These are phyloP conservation scores for Eupleurogrammus muticus DNA, from an alignment of 2,797 vertebrate species.

Conservation along the genomic window DNA sequence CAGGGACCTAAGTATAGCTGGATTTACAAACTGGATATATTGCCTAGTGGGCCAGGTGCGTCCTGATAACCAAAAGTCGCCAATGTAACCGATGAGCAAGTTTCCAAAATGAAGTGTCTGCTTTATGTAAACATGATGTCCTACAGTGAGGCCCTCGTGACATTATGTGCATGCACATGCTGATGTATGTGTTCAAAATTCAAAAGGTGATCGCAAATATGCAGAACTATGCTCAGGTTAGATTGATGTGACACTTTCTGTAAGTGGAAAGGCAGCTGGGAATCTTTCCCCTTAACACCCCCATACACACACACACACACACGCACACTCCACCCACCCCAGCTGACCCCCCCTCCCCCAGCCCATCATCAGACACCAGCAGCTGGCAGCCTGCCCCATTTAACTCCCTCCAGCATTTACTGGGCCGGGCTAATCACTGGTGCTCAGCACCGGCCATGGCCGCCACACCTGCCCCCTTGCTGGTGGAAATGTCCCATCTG, in stretches of 20 bases:
- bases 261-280: constrained; percentile 67
- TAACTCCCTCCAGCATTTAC: constrained; percentile 81
- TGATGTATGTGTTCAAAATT: constrained; percentile 6
- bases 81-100: constrained; percentile 20
- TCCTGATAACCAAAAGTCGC: constrained; percentile 33
- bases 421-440: constrained; percentile 92
- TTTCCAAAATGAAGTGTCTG: constrained; percentile 4
- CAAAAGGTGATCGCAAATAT: not conserved
- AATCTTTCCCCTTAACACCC: constrained; percentile 39
- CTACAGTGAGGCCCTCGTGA: not conserved
- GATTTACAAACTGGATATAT: constrained; percentile 69
- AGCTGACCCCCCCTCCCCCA: constrained; percentile 42
- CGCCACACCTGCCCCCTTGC: constrained; percentile 89
- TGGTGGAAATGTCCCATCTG: constrained; percentile 93
- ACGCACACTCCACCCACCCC: constrained; percentile 22
- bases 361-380: constrained; percentile 75
- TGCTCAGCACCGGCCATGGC: constrained; percentile 85
- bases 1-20: constrained; percentile 53
- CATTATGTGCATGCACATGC: not conserved
- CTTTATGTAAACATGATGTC: constrained; percentile 7
- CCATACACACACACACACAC: not conserved
- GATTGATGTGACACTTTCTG: constrained; percentile 59
- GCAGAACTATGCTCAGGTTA: constrained; percentile 18
- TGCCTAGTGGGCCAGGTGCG: constrained; percentile 65
- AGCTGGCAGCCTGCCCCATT: constrained; percentile 91